Base-by-base conservation (phyloP, 2,888 invertebrate species). In the Dicyrtoma fusca region DNA sequence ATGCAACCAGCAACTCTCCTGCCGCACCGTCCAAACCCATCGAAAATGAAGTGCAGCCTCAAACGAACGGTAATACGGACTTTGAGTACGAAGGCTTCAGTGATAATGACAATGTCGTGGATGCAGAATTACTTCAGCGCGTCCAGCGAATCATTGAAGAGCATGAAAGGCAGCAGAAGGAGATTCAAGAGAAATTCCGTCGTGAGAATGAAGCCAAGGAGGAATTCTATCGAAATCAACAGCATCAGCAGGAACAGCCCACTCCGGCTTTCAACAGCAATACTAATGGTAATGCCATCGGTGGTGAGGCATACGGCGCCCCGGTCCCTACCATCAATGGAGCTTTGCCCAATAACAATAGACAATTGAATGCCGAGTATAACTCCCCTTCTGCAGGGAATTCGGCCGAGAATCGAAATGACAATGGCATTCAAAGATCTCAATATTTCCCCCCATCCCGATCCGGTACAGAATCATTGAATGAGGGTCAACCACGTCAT, bases 141-240 rank as follows among this genome's bases (percentile, higher is more conserved):
- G 80, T 80, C 17, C 78, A 80, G 63, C 76, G 76, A 73, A 80
- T 80, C 49, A 80, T 80, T 69, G 80, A 78, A 51, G 77, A 80
- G 51, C 78, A 80, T 51, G 80, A 80, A 55, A 55, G 75, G 42
- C 75, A 78, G 53, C 80, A 80, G 69, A 80, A 77, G 63, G 76
- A 69, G 51, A 59, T 73, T 11, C 69, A 72, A 71, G 76, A 76
- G 42, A 75, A 73, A 19, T 42, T 74, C 45, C 66, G 74, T 45
- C 70, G 72, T 34, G 75, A 75, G 71, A 73, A 75, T 65, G 76
- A 74, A 57, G 34, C 57, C 14, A 45, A 17, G 8, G 64, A 71
- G 19, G 57, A 45, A 11, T 64, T 23, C 21, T 65, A 65, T 44
- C 49, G 53, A 17, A 21, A 13, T n/a, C 34, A 59, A 26, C 21